Conservation (phyloP, 2,113 vertebrate genomes). For the Ameiurus melas region DNA sequence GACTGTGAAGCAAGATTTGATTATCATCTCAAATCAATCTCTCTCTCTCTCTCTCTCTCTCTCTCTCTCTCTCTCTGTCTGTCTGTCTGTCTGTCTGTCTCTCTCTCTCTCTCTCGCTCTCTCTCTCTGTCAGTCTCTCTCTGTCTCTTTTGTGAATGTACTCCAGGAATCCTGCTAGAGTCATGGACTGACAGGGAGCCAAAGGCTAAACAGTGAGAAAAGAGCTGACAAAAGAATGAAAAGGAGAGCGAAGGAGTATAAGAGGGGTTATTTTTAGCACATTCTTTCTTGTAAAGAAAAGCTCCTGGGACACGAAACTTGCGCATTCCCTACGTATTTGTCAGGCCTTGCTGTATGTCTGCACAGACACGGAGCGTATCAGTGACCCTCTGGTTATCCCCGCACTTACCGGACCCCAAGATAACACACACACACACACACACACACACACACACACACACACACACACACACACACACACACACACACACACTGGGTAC, state of each 20-base stretch:
- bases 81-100: not conserved
- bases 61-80: conserved; percentile 7
- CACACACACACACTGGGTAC: conserved; percentile 22
- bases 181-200: conserved; percentile 19
- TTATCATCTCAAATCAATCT: conserved; percentile 24
- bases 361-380: conserved; percentile 25
- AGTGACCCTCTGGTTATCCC: conserved; percentile 28
- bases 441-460: conserved; percentile 22
- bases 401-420: conserved; percentile 30
- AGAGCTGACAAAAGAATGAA: conserved; percentile 27
- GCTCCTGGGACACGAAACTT: conserved; percentile 64
- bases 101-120: conserved; percentile 17
- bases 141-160: conserved; percentile 27
- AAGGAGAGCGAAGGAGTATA: not conserved
- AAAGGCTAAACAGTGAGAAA: conserved; percentile 26
- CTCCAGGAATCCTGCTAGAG: conserved; percentile 30
- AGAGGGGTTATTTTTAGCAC: conserved; percentile 64
- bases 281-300: conserved; percentile 65
- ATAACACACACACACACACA: conserved; percentile 32
- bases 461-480: too few relatives aligned
- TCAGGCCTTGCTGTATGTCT: conserved; percentile 52
- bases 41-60: conserved; percentile 12
- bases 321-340: conserved; percentile 59
- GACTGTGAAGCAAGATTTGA: conserved; percentile 18
- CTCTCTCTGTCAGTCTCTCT: not conserved